Evolutionary conservation across 2,888 invertebrate genomes (phyloP), one percentile per base, ranked within the genome.

Genomic region (Ernsta delagoae): DNA sequence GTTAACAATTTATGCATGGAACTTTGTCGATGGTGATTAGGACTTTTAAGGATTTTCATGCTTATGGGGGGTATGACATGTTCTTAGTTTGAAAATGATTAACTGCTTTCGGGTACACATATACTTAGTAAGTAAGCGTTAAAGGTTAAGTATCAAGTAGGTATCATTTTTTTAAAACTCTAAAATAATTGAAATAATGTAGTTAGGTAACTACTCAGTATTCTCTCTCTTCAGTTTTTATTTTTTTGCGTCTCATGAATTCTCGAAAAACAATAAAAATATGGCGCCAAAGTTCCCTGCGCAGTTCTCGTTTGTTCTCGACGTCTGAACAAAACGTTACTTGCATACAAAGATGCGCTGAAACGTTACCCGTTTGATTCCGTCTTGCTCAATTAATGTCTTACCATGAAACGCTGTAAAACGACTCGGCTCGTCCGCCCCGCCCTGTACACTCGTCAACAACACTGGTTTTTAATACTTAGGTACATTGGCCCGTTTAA

Each of bases 391-490:
- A 91, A 92, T 92, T 90, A 90, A 90, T 89, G 89, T 83, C 77
- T 84, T 91, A 89, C 86, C 83, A 83, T 89, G 91, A 92, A 92
- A 87, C 82, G 83, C 81, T 83, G 84, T 89, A 88, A 90, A 89
- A 83, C 83, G 83, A 82, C 79, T 80, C 81, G 78, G 75, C 80
- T 75, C 79, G 76, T 70, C 72, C 65, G 79, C 81, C 76, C 81
- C 89, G 84, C 89, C 89, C 75, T 60, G 73, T 81, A 85, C 80
- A 76, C 54, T 79, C 72, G 71, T n/a, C 31, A n/a, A 72, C 73
- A 77, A 16, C 7, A 50, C 50, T 50, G 50, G 16, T 16, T 16
- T 24, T 24, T 24, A 24, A 24, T 24, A n/a, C n/a, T n/a, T n/a
- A n/a, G n/a, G n/a, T n/a, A n/a, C n/a, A n/a, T n/a, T n/a, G n/a